These are phyloP conservation scores for Montipora foliosa DNA, from an alignment of 64 coral and sea anemone genomes.

Conservation along the genomic window DNA sequence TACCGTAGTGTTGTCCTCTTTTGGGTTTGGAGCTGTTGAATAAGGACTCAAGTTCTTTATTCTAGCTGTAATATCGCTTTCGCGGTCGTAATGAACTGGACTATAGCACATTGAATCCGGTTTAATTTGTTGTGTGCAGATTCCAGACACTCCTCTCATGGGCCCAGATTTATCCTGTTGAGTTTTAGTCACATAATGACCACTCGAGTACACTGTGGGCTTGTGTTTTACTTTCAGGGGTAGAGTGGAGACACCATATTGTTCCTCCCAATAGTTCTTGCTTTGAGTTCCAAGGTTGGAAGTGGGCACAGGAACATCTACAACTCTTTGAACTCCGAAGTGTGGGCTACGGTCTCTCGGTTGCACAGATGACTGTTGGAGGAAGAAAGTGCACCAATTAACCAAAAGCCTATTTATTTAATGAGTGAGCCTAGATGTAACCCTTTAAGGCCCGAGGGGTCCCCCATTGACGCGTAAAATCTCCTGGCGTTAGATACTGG, in stretches of 20 bases:
- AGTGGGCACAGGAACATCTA: not conserved
- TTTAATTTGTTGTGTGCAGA: conserved; percentile 92
- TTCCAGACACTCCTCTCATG: conserved; percentile 1
- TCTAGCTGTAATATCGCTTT: conserved; percentile 56
- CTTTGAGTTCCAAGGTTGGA: not conserved
- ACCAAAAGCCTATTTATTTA: not conserved
- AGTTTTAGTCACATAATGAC: conserved; percentile 60
- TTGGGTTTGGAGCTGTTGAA: not conserved
- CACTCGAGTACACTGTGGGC: conserved; percentile 31
- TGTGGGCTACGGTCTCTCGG: conserved; percentile 11
- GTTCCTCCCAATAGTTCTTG: conserved; percentile 11
- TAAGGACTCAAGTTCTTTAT: not conserved
- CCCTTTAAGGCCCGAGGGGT: too few species aligned
- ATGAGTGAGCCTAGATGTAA: too few species aligned
- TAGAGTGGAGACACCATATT: conserved; percentile 27
- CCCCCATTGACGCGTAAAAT: too few species aligned
- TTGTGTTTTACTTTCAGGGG: conserved; percentile 49
- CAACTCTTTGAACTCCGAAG: not conserved
- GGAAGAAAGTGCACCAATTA: not conserved
- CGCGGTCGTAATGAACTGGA: conserved; percentile 82
- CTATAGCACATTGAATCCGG: conserved; percentile 93
- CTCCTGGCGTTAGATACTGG: too few species aligned
- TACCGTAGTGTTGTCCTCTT: not conserved
- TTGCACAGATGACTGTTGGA: conserved; percentile 21
- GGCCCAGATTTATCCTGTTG: not conserved